Base-by-base conservation (phyloP, 1,140 invertebrate species). In the Pseudomyrmex gracilis region DNA sequence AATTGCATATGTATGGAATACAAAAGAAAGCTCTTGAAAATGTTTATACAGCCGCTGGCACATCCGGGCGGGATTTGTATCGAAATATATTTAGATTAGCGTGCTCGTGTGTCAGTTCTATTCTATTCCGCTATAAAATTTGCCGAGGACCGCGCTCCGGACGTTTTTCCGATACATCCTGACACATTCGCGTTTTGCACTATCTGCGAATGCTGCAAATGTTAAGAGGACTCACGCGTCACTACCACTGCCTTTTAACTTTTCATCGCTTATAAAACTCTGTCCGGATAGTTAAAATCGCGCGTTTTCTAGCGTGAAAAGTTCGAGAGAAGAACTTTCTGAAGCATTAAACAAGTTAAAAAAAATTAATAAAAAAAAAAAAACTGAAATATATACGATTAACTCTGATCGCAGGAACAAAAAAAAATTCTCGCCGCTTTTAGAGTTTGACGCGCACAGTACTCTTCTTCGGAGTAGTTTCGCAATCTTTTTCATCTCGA, bases 81-180 rank as follows among this genome's bases (percentile, higher is more conserved):
- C 66, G 76, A 71, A 80, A 80, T 80, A 71, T 80, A 80, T 80
- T 80, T 80, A 80, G 76, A 80, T 80, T 80, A 71, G 76, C 53
- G 43, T 80, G 43, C 53, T 80, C 53, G 67, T 70, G 45, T 71
- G 76, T 80, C 76, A 80, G 66, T 80, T 80, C 53, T 80, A 58
- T 71, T 71, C 66, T 71, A 34, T 80, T 80, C 53, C 76, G 24
- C 66, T 80, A 71, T 80, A 49, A 71, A 80, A 80, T 80, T 71
- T 80, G 66, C 45, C 49, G 76, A 80, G 76, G 76, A 64, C 24
- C 45, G 61, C 61, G 34, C 61, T 64, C 8, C 34, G 61, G 61
- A 80, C 53, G 22, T 80, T 80, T 80, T 80, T 80, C 76, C 76
- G 22, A 80, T 80, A 80, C 66, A 80, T 71, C 24, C 76, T 71